Conservation (phyloP, 2,797 vertebrate species). For the Lithobates pipiens region DNA sequence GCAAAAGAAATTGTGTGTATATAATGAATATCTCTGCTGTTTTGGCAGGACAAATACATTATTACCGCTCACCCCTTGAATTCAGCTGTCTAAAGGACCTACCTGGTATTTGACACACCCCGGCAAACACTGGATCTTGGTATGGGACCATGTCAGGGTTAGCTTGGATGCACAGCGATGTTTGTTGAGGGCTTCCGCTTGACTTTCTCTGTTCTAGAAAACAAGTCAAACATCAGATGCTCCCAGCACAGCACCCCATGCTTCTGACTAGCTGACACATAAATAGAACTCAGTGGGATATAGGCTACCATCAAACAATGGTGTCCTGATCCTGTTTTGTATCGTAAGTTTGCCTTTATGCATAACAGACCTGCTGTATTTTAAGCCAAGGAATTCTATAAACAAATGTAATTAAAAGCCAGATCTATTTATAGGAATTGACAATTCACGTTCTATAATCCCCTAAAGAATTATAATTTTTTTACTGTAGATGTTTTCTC, state of each 20-base stretch:
- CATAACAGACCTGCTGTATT: too few relatives aligned
- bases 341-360: not conserved
- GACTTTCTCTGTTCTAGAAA: conserved; percentile 1
- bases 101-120: not conserved
- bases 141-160: not conserved
- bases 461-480: too few relatives aligned
- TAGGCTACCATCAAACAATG: conserved; percentile 27
- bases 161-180: not conserved
- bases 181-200: not conserved
- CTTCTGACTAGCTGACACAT: conserved; percentile 18
- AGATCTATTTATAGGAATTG: too few relatives aligned
- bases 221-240: conserved; percentile 22
- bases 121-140: not conserved
- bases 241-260: conserved; percentile 33
- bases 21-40: conserved; percentile 24
- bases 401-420: too few relatives aligned
- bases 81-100: not conserved
- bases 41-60: not conserved
- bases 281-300: conserved; percentile 34
- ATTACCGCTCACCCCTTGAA: not conserved
- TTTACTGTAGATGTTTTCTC: too few relatives aligned
- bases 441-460: too few relatives aligned
- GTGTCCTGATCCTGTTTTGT: conserved; percentile 19
- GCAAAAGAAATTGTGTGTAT: not conserved
- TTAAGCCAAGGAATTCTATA: too few relatives aligned